Evolutionary conservation across 1,140 invertebrate genomes (phyloP), one percentile per base, ranked within the genome.

Genomic region (Bombus turneri): DNA sequence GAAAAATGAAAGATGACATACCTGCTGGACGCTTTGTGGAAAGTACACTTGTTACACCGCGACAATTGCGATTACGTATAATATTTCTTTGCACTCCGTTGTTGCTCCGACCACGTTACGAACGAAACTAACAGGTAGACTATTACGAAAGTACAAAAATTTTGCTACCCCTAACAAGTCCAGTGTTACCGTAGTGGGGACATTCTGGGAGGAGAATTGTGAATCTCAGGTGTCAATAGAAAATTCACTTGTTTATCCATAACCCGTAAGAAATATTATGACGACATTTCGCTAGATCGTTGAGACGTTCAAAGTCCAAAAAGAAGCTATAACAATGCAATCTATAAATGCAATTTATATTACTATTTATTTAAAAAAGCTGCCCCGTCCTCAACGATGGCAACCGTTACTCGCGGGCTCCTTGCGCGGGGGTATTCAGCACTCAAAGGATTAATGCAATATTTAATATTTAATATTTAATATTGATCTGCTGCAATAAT

Each of bases 31-130:
- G 0, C 0, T 5, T 18, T 0, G 15, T 1, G 43, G 18, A 18
- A 1, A 47, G 4, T 47, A 13, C 13, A 15, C 43, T 15, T 5
- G 43, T 1, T 0, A 15, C 15, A 47, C 5, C 0, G 0, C 15
- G 43, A 18, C 4, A 18, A 4, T 47, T 47, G 0, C 0, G 15
- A 18, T 1, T 0, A 5, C 15, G 4, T 18, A 18, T 5, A 18
- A 47, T 18, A 18, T 0, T 5, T 0, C 4, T 6, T 47, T 6
- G 15, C 6, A 47, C 47, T 18, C 0, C 4, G 43, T 47, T 18
- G 0, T 1, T 18, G 0, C 15, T 18, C 0, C 5, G 5, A 5
- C 0, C 0, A 6, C 1, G 0, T 18, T 1, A 0, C 0, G 0
- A 47, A 0, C 0, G 13, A 5, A 0, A 15, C 3, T 47, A 15